Percentiles rank a stretch among this genome's conserved stretches.
Conservation (phyloP, 2,797 vertebrate genomes). For the Myotis daubentonii region DNA sequence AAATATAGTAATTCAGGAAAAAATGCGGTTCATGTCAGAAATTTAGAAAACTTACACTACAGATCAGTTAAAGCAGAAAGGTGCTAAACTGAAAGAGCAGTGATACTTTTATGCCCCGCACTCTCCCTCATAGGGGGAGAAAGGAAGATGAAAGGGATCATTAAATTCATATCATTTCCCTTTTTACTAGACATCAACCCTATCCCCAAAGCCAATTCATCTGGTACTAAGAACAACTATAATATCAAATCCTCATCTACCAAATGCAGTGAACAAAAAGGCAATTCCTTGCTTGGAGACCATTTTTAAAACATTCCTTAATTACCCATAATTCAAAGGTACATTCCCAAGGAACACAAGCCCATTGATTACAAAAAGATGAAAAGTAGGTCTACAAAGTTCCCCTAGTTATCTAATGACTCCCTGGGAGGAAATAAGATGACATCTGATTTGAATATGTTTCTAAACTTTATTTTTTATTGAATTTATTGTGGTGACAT, state of each 20-base stretch:
- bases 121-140: neutral
- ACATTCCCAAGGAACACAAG: neutral
- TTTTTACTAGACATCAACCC: neutral
- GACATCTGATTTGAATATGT: constrained; percentile 9
- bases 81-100: neutral
- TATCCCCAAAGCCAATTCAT: neutral
- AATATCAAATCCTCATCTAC: neutral
- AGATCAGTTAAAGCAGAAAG: constrained; percentile 13
- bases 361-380: constrained; percentile 19
- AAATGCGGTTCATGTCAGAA: constrained; percentile 32
- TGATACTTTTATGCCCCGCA: neutral
- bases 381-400: neutral
- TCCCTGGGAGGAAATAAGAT: constrained; percentile 3
- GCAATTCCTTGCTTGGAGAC: constrained; percentile 27
- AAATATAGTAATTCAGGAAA: constrained; percentile 20
- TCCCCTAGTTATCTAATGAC: neutral
- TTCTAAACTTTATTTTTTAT: neutral
- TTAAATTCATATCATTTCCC: neutral
- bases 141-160: neutral
- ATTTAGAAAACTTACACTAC: constrained; percentile 49
- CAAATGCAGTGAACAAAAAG: constrained; percentile 36
- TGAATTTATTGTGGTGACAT: neutral
- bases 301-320: neutral
- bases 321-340: neutral
- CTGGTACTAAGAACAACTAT: neutral